Conservation (phyloP, 2,888 invertebrate species). For the Sesia apiformis region DNA sequence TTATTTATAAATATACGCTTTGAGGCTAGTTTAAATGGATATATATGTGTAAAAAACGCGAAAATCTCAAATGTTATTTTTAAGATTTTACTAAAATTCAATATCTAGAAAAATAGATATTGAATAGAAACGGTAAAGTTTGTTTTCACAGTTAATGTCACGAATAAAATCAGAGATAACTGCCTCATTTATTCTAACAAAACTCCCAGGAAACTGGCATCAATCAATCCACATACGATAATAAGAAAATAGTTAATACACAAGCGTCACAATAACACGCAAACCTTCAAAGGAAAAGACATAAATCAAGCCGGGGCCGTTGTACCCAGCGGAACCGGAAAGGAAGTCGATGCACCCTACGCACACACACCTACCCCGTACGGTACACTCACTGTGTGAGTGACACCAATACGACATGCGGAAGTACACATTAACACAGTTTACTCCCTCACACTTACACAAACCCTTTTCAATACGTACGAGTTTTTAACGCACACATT, state of each 20-base stretch:
- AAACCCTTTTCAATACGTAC: conserved; percentile 15
- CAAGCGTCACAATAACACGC: conserved; percentile 60
- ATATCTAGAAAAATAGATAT: no score
- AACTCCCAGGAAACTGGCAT: no score
- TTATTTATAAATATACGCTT: no score
- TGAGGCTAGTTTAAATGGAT: no score
- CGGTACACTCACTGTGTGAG: conserved; percentile 27
- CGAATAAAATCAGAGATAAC: no score
- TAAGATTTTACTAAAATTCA: no score
- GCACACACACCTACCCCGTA: conserved; percentile 25
- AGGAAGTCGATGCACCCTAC: conserved; percentile 68
- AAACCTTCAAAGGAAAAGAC: conserved; percentile 49
- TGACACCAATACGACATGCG: conserved; percentile 57
- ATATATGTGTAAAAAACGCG: no score
- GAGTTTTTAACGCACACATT: conserved; percentile 29
- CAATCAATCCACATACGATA: no score
- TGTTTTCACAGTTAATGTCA: no score
- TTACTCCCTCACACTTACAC: conserved; percentile 46
- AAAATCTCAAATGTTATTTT: no score
- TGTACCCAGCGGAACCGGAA: conserved; percentile 65
- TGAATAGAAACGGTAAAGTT: no score
- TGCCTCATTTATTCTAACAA: no score
- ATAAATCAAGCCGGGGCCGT: conserved; percentile 67
- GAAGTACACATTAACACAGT: conserved; percentile 67
- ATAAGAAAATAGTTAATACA: not conserved